Conservation (phyloP, 2,888 invertebrate genomes). For the Cataglyphis albicans region DNA sequence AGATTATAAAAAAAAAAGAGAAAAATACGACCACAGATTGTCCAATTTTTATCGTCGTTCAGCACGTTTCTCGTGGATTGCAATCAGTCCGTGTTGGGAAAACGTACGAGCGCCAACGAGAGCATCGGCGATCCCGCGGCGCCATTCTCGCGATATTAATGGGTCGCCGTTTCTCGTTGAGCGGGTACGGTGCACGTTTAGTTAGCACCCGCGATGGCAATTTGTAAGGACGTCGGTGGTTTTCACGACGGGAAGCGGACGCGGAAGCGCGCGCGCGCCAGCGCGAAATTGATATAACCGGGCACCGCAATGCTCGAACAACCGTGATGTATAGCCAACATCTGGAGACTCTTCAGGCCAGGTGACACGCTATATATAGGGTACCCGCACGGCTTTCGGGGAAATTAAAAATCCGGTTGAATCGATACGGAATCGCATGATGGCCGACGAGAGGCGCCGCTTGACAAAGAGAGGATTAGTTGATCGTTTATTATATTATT, state of each 20-base stretch:
- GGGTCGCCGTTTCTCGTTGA: slow-evolving; percentile 65
- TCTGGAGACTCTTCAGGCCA: slow-evolving; percentile 61
- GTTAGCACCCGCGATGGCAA: slow-evolving; percentile 73
- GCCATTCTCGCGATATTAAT: slow-evolving; percentile 59
- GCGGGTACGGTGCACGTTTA: slow-evolving; percentile 65
- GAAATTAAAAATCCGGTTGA: slow-evolving; percentile 64
- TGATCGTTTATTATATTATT: not conserved
- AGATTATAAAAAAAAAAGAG: not conserved
- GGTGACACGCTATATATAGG: slow-evolving; percentile 42
- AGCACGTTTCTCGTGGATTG: slow-evolving; percentile 1
- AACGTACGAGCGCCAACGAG: slow-evolving; percentile 35
- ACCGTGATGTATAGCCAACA: slow-evolving; percentile 74
- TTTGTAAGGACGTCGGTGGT: slow-evolving; percentile 68
- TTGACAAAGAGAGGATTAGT: not conserved
- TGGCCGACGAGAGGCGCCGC: not conserved
- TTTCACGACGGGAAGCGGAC: slow-evolving; percentile 49
- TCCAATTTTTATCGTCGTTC: slow-evolving; percentile 30
- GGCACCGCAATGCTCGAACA: slow-evolving; percentile 58
- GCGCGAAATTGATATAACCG: slow-evolving; percentile 66
- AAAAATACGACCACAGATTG: slow-evolving; percentile 14
- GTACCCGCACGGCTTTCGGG: slow-evolving; percentile 53
- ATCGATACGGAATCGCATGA: slow-evolving; percentile 61
- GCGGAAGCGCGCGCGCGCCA: slow-evolving; percentile 31
- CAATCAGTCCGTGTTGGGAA: slow-evolving; percentile 28
- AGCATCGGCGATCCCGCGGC: slow-evolving; percentile 22